These are phyloP conservation scores for Pseudomyrmex sp. DNA, from an alignment of 1,140 invertebrate genomes.

Conservation along the genomic window DNA sequence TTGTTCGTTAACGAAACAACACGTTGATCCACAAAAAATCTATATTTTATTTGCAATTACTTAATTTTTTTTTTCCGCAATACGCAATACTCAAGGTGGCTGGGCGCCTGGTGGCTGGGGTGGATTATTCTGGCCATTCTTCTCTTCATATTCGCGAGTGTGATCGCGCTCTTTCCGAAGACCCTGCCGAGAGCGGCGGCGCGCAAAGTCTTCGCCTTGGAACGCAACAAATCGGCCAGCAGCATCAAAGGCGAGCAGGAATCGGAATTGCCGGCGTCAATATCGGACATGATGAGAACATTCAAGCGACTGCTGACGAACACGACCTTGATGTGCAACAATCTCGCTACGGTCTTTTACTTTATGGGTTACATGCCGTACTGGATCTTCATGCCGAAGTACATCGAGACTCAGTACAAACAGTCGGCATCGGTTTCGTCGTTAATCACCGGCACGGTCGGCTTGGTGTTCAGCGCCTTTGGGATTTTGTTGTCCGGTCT, in stretches of 20 bases:
- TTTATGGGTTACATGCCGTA: slow-evolving; percentile 91
- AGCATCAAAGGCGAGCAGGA: slow-evolving; percentile 79
- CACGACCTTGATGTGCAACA: slow-evolving; percentile 89
- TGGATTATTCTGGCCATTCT: slow-evolving; percentile 90
- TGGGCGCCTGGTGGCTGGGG: slow-evolving; percentile 93
- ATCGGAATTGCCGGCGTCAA: slow-evolving; percentile 82
- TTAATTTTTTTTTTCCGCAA: no score
- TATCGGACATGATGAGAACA: slow-evolving; percentile 87
- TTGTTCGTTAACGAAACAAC: neutral
- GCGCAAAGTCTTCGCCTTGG: slow-evolving; percentile 84
- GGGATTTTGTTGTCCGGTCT: slow-evolving; percentile 90
- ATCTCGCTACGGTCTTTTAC: slow-evolving; percentile 89
- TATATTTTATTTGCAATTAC: neutral
- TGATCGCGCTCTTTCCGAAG: slow-evolving; percentile 89
- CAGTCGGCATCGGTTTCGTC: slow-evolving; percentile 90
- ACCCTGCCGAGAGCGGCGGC: slow-evolving; percentile 87
- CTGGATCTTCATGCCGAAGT: slow-evolving; percentile 92
- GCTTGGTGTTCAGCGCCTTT: slow-evolving; percentile 90
- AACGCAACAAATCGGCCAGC: slow-evolving; percentile 81
- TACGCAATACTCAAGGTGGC: slow-evolving; percentile 84
- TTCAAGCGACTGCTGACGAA: slow-evolving; percentile 88
- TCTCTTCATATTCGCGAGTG: slow-evolving; percentile 87
- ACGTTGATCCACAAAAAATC: no score
- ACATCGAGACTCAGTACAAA: slow-evolving; percentile 91
- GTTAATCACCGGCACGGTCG: slow-evolving; percentile 89